Conservation (phyloP, 2,797 vertebrate genomes). For the Heliangelus exortis region DNA sequence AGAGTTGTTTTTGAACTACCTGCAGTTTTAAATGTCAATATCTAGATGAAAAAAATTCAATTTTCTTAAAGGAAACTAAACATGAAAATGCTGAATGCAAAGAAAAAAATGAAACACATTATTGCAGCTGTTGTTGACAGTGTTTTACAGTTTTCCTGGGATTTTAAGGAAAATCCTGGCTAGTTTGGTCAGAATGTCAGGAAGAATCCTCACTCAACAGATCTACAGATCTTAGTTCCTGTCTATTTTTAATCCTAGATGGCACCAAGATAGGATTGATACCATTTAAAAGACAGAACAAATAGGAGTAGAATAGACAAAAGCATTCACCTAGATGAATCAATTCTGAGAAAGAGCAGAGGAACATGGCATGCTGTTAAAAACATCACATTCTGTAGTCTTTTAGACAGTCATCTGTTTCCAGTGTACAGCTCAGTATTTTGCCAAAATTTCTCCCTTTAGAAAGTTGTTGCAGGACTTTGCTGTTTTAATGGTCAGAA, state of each 20-base stretch:
- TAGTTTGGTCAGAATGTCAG: background rate
- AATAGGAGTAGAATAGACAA: background rate
- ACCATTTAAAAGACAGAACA: background rate
- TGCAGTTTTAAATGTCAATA: background rate
- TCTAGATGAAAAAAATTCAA: background rate
- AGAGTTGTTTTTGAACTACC: background rate
- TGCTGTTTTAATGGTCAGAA: background rate
- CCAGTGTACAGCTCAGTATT: background rate
- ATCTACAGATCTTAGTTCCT: background rate
- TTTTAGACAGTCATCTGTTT: background rate
- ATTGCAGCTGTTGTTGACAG: background rate
- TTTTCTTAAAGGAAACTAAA: constrained; percentile 31
- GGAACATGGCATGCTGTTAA: background rate
- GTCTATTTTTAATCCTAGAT: background rate
- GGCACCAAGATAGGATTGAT: background rate
- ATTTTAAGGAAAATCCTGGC: constrained; percentile 15
- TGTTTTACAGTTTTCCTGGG: background rate
- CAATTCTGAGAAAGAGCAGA: constrained; percentile 8
- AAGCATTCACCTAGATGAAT: constrained; percentile 1
- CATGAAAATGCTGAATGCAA: background rate
- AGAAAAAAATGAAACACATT: background rate
- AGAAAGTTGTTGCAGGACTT: constrained; percentile 1
- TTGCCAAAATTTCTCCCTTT: background rate
- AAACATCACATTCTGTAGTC: background rate
- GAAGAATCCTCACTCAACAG: background rate